A percentile compares a stretch with the other conserved stretches of the same genome.
Conservation (phyloP, 1,140 invertebrate genomes). For the Danaus plexippus region DNA sequence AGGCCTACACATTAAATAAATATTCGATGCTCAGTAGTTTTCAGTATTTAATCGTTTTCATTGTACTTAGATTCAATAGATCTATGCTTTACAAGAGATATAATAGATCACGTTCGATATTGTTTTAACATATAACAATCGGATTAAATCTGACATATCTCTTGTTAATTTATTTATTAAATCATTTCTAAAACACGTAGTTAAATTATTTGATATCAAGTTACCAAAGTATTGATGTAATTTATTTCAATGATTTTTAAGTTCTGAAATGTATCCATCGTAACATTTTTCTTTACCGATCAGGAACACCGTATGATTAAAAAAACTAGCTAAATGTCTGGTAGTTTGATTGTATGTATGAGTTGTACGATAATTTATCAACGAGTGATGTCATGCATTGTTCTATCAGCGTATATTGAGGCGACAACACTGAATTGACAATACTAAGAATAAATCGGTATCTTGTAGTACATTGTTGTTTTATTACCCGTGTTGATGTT, state of each 20-base stretch:
- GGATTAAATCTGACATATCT: constrained; percentile 8
- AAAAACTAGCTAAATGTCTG: neutral
- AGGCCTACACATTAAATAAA: constrained; percentile 12
- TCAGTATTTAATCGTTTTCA: constrained; percentile 38
- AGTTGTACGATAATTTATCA: constrained; percentile 6
- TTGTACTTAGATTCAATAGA: constrained; percentile 37
- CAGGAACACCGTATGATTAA: no score
- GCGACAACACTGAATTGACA: constrained; percentile 38
- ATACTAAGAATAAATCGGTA: constrained; percentile 56
- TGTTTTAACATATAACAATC: constrained; percentile 21
- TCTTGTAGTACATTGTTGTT: constrained; percentile 36
- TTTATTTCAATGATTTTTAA: constrained; percentile 19
- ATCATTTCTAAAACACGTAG: constrained; percentile 30
- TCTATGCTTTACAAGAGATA: constrained; percentile 7
- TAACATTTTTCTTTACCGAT: no score
- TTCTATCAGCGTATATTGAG: constrained; percentile 11
- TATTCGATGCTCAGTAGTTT: constrained; percentile 15
- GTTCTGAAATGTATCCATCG: constrained; percentile 5
- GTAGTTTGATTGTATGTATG: constrained; percentile 9
- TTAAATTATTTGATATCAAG: constrained; percentile 45
- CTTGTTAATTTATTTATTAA: constrained; percentile 14
- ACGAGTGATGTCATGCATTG: constrained; percentile 6
- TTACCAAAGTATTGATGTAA: constrained; percentile 61
- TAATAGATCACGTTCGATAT: constrained; percentile 9
- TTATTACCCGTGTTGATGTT: constrained; percentile 16